A percentile compares a stretch with the other conserved stretches of the same genome.
Evolutionary conservation across 1,140 invertebrate species (phyloP).

Genomic region (Drosophila prosaltans): DNA sequence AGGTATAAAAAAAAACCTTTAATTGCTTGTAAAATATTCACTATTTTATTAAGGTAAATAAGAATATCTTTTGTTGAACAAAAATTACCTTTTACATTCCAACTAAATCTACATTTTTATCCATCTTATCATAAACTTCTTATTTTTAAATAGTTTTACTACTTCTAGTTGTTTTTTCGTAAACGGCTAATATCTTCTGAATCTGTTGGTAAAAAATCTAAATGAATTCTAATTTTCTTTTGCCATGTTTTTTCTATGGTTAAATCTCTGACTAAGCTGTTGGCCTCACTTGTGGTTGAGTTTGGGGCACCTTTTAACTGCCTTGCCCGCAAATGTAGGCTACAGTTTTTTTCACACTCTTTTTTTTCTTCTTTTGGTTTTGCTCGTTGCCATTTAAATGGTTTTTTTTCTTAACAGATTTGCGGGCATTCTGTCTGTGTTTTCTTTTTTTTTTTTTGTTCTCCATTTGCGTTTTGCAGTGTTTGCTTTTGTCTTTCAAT

Average conservation of each 20-base stretch:
- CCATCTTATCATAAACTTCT: too few species aligned
- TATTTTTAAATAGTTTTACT: too few species aligned
- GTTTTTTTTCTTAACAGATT: slow-evolving; percentile 78
- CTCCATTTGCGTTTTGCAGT: slow-evolving; percentile 54
- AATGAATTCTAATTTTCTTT: too few species aligned
- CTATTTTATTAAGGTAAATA: too few species aligned
- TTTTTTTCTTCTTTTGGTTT: slow-evolving; percentile 11
- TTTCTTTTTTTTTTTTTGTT: slow-evolving; percentile 1
- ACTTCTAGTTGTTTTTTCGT: too few species aligned
- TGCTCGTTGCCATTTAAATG: slow-evolving; percentile 68
- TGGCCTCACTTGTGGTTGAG: slow-evolving; percentile 7
- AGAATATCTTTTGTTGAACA: too few species aligned
- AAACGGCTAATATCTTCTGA: too few species aligned
- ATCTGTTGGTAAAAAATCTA: too few species aligned
- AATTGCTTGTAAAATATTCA: too few species aligned
- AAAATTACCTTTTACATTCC: too few species aligned
- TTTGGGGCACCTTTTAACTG: slow-evolving; percentile 21
- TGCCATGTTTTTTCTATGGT: not conserved
- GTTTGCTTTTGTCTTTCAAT: slow-evolving; percentile 53
- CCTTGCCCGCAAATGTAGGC: slow-evolving; percentile 32
- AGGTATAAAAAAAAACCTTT: too few species aligned
- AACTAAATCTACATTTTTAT: too few species aligned
- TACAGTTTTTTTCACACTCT: slow-evolving; percentile 41
- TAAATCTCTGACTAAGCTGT: not conserved
- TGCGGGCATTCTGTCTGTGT: slow-evolving; percentile 32